Conservation (phyloP, 1,140 invertebrate species). For the Brevipalpus yothersi region DNA sequence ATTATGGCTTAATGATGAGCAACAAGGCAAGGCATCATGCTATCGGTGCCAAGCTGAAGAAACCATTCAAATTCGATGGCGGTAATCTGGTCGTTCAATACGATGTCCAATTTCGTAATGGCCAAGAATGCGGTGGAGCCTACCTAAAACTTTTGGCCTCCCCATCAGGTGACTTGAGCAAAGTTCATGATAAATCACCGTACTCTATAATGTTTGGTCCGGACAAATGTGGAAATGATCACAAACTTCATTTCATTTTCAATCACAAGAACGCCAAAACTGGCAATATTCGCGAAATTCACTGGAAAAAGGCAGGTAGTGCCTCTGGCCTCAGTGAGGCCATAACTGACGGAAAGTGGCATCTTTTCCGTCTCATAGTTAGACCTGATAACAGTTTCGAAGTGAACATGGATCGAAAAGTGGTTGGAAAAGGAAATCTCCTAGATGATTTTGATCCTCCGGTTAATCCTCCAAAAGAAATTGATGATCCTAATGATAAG, state of each 20-base stretch:
- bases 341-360: conserved; percentile 83
- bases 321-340: conserved; percentile 50
- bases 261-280: conserved; percentile 82
- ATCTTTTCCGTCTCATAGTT: conserved; percentile 73
- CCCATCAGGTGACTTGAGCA: conserved; percentile 38
- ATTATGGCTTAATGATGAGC: conserved; percentile 3
- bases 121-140: conserved; percentile 93
- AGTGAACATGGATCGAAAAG: conserved; percentile 37
- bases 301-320: conserved; percentile 20
- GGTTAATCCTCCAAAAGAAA: conserved; percentile 81
- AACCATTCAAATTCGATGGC: conserved; percentile 56
- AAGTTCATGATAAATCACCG: conserved; percentile 83
- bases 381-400: conserved; percentile 57
- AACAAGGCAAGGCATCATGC: conserved; percentile 82
- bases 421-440: conserved; percentile 55
- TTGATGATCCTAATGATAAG: conserved; percentile 73
- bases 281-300: conserved; percentile 63
- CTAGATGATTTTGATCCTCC: conserved; percentile 71
- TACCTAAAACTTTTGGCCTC: conserved; percentile 69
- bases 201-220: conserved; percentile 99
- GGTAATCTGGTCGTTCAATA: conserved; percentile 74
- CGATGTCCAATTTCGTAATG: conserved; percentile 46
- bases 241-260: conserved; percentile 95
- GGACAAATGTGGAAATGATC: conserved; percentile 90
- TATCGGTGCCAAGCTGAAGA: conserved; percentile 50